Evolutionary conservation across 2,113 vertebrate species (phyloP).

Genomic region (Pongo abelii): DNA sequence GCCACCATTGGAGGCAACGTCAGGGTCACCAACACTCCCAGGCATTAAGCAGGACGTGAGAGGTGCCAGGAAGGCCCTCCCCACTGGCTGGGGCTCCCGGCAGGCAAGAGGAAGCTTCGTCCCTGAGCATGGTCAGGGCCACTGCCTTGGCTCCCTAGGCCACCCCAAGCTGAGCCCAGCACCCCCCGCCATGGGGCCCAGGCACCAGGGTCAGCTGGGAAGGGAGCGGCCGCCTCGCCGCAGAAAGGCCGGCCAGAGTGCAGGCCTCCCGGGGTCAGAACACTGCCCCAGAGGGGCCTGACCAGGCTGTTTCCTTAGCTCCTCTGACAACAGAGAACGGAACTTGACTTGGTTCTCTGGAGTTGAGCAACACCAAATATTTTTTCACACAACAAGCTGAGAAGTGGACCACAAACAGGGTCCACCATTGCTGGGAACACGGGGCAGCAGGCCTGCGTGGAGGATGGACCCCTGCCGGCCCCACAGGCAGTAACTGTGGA

Average conservation of each 20-base stretch:
- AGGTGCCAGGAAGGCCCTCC: background rate
- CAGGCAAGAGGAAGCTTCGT: no score
- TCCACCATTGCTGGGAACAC: accelerated
- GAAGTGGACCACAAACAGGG: background rate
- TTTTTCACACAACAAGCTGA: background rate
- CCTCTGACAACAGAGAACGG: background rate
- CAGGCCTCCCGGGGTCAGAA: background rate
- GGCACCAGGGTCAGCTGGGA: background rate
- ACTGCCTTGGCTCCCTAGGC: background rate
- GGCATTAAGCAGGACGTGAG: accelerated
- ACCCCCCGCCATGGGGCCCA: accelerated
- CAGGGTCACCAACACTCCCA: accelerated
- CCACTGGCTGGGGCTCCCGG: background rate
- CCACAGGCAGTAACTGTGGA: background rate
- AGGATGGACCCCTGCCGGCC: background rate
- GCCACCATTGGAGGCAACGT: accelerated
- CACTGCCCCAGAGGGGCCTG: background rate
- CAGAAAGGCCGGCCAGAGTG: background rate
- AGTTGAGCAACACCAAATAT: background rate
- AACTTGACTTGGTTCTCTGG: background rate
- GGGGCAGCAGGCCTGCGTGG: background rate
- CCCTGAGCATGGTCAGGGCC: background rate
- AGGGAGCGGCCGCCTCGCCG: accelerated
- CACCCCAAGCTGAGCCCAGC: background rate
- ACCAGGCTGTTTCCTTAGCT: accelerated